Base-by-base conservation (phyloP, 2,113 vertebrate species). In the Ranitomeya imitator region DNA sequence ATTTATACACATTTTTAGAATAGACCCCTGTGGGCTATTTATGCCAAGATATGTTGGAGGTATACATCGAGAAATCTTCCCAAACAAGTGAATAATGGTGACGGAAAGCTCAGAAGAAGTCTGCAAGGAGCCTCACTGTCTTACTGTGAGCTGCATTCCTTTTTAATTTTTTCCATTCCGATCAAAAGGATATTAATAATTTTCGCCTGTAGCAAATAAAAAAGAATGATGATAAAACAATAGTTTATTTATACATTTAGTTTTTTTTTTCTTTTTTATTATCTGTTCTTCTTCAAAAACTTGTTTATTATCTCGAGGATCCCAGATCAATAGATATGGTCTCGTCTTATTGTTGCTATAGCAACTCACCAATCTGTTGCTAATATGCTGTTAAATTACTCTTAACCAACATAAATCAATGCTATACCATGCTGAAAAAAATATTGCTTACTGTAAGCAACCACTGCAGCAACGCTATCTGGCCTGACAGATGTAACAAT, bases 261-360 rank as follows among this genome's bases (percentile, higher is more conserved):
- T 37, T 6, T 1, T 37, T 45, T 61, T 81, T 54, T n/a, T 52
- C 2, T 5, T 16, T 80, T 65, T 65, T 37, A 11, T 83, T 37
- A 45, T 19, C 61, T 51, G 80, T 19, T 83, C 5, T 52, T n/a
- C 23, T 65, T n/a, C 23, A 52, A 11, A 65, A 65, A 83, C 13
- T 6, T n/a, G 16, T 51, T 83, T 65, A n/a, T 45, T 67, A 45
- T 63, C 79, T 63, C 31, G 37, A n/a, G 52, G 59, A 60, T 31
- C 57, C 57, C 51, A 83, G 67, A 65, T 65, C 80, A 52, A 83
- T 83, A 51, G 60, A 83, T 83, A 52, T 65, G 78, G 19, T 45
- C 45, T 67, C 52, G n/a, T 80, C 79, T n/a, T 83, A 45, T 65
- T 65, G 80, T 83, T 83, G 31, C 60, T 37, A 67, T 83, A 19